Conservation (phyloP, 2,888 invertebrate species). For the Diarsia mendica region DNA sequence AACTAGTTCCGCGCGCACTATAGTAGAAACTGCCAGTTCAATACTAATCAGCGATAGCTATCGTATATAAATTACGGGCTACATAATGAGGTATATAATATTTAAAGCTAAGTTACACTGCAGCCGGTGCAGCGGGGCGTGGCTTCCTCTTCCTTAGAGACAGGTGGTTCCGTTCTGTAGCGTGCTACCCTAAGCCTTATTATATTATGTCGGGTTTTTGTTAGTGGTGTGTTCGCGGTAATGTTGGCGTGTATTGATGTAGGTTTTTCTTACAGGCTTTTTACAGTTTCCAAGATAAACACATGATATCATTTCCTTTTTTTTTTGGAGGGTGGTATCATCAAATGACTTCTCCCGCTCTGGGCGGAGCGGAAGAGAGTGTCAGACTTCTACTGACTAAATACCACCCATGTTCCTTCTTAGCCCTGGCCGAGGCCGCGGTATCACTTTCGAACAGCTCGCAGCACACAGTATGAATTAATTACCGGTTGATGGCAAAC, state of each 20-base stretch:
- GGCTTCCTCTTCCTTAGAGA: slow-evolving; percentile 47
- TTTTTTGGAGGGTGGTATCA: too few relatives aligned
- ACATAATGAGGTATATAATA: slow-evolving; percentile 12
- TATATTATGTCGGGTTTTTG: slow-evolving; percentile 13
- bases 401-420: too few relatives aligned
- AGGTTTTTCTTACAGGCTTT: not conserved
- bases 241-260: not conserved
- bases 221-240: not conserved
- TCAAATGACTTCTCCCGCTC: too few relatives aligned
- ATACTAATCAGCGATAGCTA: not conserved
- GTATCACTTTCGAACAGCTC: too few relatives aligned
- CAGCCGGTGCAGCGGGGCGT: slow-evolving; percentile 38
- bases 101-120: slow-evolving; percentile 2
- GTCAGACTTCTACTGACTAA: too few relatives aligned
- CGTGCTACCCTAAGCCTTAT: slow-evolving; percentile 1
- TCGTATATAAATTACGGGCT: not conserved
- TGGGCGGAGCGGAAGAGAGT: too few relatives aligned
- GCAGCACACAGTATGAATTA: too few relatives aligned
- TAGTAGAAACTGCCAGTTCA: not conserved
- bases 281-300: too few relatives aligned
- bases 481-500: too few relatives aligned
- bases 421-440: too few relatives aligned
- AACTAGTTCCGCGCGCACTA: too few relatives aligned
- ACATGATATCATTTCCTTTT: too few relatives aligned
- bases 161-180: slow-evolving; percentile 45